Conservation (phyloP, 1,140 invertebrate genomes). For the Drosophila mayri region DNA sequence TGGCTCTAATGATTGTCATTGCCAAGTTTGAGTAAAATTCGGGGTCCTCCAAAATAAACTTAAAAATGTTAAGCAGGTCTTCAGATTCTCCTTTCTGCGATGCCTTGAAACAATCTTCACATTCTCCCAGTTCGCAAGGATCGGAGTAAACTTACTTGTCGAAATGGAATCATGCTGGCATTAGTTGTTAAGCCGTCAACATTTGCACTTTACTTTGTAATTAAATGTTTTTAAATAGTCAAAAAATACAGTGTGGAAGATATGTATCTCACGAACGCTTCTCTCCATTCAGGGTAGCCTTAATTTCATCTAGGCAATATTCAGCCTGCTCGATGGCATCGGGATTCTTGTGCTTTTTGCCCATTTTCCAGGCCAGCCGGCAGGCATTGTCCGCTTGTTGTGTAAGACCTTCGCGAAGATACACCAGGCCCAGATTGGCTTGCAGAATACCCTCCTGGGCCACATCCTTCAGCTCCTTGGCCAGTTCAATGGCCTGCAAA, state of each 20-base stretch:
- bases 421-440: conserved; percentile 93
- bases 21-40: conserved; percentile 72
- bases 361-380: conserved; percentile 89
- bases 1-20: conserved; percentile 92
- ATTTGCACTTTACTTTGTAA: conserved; percentile 32
- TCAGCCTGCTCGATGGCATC: conserved; percentile 89
- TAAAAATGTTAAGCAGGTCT: conserved; percentile 3
- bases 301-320: conserved; percentile 89
- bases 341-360: conserved; percentile 88
- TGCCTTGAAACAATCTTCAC: neutral
- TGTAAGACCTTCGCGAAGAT: conserved; percentile 89
- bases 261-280: conserved; percentile 16
- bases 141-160: neutral
- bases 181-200: conserved; percentile 17
- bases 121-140: conserved; percentile 5
- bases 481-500: conserved; percentile 89
- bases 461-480: conserved; percentile 88
- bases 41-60: neutral
- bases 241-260: conserved; percentile 39
- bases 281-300: conserved; percentile 57
- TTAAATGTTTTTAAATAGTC: conserved; percentile 35
- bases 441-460: conserved; percentile 90
- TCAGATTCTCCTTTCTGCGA: neutral
- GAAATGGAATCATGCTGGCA: neutral
- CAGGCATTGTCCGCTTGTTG: conserved; percentile 90